Base-by-base conservation (phyloP, 2,797 vertebrate genomes). In the Ispidina lecontei region DNA sequence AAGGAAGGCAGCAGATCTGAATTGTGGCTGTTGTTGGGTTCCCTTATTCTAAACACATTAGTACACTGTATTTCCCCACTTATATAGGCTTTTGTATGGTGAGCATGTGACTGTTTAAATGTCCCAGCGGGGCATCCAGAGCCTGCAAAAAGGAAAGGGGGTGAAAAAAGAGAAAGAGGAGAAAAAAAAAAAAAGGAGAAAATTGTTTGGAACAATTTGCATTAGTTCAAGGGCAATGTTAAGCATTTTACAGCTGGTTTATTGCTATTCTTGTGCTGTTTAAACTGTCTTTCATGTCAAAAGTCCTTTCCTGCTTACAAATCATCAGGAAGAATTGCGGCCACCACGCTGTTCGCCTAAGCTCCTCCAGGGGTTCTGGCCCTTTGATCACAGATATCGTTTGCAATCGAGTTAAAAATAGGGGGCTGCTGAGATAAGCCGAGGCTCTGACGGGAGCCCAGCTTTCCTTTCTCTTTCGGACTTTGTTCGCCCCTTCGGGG, bases 251-350 rank as follows among this genome's bases (percentile, higher is more conserved):
- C 98, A 98, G 98, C 98, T 98, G 98, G 91, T 98, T 98, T 98
- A 98, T 98, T 98, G 97, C 98, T 98, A 97, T 98, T 98, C 97
- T 97, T 97, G 97, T 95, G 96, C 98, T 98, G 98, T 98, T 98
- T 97, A 98, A 98, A 98, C 98, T 97, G 98, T 98, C 98, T 98
- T 98, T 98, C 98, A 98, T 98, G 98, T 98, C 98, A 98, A 95
- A 98, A 98, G 98, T 98, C 98, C 98, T 98, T 98, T 98, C 98
- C 98, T 98, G 98, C 98, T 98, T 98, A 98, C 98, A 98, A 98
- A 98, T 98, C 98, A 97, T 98, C 97, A 96, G 98, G 98, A 98
- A 98, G 98, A 98, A 97, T 98, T 98, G 97, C 37, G 96, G 97
- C 97, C 97, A 97, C 98, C 78, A 90, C 84, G 96, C 98, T 94